These are phyloP conservation scores for Chorisops tibialis DNA, from an alignment of 2,888 invertebrate species.

Conservation along the genomic window DNA sequence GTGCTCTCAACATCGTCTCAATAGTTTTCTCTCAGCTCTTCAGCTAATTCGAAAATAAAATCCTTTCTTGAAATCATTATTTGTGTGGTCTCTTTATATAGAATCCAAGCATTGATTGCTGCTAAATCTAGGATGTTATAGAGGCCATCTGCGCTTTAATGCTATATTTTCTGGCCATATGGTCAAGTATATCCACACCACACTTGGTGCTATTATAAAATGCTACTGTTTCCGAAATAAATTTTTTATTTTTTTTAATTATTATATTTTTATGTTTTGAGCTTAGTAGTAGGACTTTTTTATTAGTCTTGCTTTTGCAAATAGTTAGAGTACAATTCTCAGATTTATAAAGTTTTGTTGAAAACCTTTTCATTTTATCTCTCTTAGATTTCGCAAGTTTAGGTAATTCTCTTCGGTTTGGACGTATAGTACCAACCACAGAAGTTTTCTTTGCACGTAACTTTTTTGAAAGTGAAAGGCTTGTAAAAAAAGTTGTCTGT, in stretches of 20 bases:
- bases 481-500: conserved; percentile 37
- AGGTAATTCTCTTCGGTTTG: conserved; percentile 34
- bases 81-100: conserved; percentile 32
- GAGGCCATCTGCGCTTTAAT: conserved; percentile 34
- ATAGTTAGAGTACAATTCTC: conserved; percentile 34
- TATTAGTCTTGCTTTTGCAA: conserved; percentile 39
- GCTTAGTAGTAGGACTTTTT: conserved; percentile 37
- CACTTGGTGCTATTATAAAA: conserved; percentile 34
- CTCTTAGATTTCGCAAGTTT: conserved; percentile 35
- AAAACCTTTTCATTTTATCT: conserved; percentile 32
- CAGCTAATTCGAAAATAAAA: conserved; percentile 41
- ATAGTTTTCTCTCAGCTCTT: conserved; percentile 25
- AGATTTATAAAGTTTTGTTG: conserved; percentile 32
- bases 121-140: conserved; percentile 35
- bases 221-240: conserved; percentile 32
- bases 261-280: conserved; percentile 36
- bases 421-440: conserved; percentile 33
- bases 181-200: conserved; percentile 31
- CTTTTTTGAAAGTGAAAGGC: background rate
- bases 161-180: conserved; percentile 34
- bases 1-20: background rate
- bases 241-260: conserved; percentile 36
- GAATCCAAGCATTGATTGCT: conserved; percentile 35
- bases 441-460: background rate
- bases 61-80: conserved; percentile 38